Base-by-base conservation (phyloP, 2,888 invertebrate genomes). In the Dromius quadrimaculatus region DNA sequence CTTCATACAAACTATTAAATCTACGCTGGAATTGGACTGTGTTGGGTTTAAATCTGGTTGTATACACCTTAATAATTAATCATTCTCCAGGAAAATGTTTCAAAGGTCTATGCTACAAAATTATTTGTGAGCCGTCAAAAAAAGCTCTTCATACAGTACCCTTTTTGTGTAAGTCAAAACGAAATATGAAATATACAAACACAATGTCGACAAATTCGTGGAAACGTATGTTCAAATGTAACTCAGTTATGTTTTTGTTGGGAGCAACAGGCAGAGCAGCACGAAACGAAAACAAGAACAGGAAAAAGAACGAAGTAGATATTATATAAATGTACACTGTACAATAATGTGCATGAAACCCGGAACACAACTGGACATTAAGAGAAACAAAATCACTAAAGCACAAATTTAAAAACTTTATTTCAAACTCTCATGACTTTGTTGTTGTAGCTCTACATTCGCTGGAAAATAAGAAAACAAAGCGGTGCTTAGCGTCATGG, bases 191-290 rank as follows among this genome's bases (percentile, higher is more conserved):
- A 28, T 28, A 28, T 28, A 5, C 3, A 28, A 28, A 28, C 28
- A 28, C 28, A 28, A 54, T 28, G 28, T 28, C 15, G 50, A 23
- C 15, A 54, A 54, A 54, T 54, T 41, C 28, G 8, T 54, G 50
- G 6, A 54, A 54, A 54, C 23, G 50, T 50, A 50, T 50, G 47
- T 50, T 50, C 19, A 36, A 59, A 59, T 59, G 20, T 59, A 59
- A 36, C 36, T 20, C 19, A 59, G 59, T 36, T 36, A 59, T 59
- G 59, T 59, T 59, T 59, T 59, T 59, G 36, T 59, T 17, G 36
- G 28, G 59, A 36, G 59, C 59, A 59, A 59, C 59, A 59, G 59
- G 59, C 59, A 47, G 47, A 41, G 13, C 15, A 41, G 8, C 41
- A 47, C 47, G 23, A 20, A 20, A 59, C 59, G 36, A 59, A 59